Conservation (phyloP, 2,113 vertebrate species). For the Oreochromis aureus region DNA sequence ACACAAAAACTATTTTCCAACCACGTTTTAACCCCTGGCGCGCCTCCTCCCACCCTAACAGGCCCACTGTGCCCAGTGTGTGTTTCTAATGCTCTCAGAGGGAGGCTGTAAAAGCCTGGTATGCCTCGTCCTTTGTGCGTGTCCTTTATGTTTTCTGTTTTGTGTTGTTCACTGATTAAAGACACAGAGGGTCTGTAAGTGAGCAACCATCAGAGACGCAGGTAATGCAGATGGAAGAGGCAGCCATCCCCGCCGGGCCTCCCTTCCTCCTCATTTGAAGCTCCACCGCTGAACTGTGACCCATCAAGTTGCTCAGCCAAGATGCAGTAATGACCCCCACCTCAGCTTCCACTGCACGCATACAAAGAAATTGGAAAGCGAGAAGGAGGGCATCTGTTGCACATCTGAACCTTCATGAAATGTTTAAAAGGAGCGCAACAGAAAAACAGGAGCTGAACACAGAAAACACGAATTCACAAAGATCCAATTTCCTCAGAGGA, state of each 20-base stretch:
- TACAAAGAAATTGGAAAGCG: not conserved
- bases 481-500: not conserved
- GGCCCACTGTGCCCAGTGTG: not conserved
- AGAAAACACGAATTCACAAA: not conserved
- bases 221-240: slow-evolving; percentile 29
- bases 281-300: slow-evolving; percentile 33
- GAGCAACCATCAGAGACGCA: slow-evolving; percentile 6
- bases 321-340: not conserved
- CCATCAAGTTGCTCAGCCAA: slow-evolving; percentile 9
- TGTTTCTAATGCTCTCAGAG: slow-evolving; percentile 19
- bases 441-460: not conserved
- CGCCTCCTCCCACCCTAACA: not conserved
- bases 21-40: not conserved
- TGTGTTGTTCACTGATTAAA: slow-evolving; percentile 1
- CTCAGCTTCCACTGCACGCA: not conserved
- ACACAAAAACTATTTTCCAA: slow-evolving; percentile 8
- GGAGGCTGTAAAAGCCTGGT: slow-evolving; percentile 1
- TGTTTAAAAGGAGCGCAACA: not conserved
- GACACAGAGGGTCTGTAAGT: not conserved
- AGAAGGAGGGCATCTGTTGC: not conserved
- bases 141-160: not conserved
- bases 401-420: not conserved
- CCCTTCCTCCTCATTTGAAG: slow-evolving; percentile 38
- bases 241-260: not conserved
- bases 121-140: slow-evolving; percentile 5